These are phyloP conservation scores for Hypercompe scribonia DNA, from an alignment of 2,888 invertebrate genomes.

Conservation along the genomic window DNA sequence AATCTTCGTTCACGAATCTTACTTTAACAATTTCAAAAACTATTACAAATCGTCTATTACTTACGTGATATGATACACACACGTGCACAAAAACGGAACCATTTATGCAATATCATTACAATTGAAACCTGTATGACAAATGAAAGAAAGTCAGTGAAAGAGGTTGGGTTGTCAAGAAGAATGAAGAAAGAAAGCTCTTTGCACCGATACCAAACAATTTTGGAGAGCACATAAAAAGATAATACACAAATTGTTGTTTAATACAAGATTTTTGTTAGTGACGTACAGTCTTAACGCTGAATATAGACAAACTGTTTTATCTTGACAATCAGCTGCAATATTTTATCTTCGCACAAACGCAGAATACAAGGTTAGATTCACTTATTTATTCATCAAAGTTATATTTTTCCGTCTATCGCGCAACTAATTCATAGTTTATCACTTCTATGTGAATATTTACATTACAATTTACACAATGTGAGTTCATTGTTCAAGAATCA, in stretches of 20 bases:
- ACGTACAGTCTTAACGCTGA: not conserved
- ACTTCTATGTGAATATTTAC: not conserved
- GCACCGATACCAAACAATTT: not conserved
- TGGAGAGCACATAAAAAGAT: not conserved
- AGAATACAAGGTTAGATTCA: not conserved
- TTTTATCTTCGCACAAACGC: not conserved
- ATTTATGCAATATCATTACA: too few relatives aligned
- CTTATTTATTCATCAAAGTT: constrained; percentile 31
- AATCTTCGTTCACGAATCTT: too few relatives aligned
- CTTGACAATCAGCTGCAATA: not conserved
- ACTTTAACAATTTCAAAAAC: too few relatives aligned
- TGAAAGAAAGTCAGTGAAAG: too few relatives aligned
- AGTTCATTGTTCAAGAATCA: not conserved
- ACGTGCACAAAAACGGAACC: too few relatives aligned
- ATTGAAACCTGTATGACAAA: too few relatives aligned
- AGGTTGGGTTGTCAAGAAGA: too few relatives aligned
- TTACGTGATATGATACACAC: too few relatives aligned
- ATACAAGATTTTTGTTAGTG: not conserved
- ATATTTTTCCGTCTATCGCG: constrained; percentile 33
- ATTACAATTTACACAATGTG: not conserved
- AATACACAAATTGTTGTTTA: not conserved
- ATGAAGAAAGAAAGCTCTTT: not conserved
- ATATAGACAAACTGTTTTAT: not conserved
- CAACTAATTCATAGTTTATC: constrained; percentile 24
- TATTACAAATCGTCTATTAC: too few relatives aligned